phyloP scores from a whole-genome alignment of 2,888 invertebrate species.

The Oeneis ivallda region DNA sequence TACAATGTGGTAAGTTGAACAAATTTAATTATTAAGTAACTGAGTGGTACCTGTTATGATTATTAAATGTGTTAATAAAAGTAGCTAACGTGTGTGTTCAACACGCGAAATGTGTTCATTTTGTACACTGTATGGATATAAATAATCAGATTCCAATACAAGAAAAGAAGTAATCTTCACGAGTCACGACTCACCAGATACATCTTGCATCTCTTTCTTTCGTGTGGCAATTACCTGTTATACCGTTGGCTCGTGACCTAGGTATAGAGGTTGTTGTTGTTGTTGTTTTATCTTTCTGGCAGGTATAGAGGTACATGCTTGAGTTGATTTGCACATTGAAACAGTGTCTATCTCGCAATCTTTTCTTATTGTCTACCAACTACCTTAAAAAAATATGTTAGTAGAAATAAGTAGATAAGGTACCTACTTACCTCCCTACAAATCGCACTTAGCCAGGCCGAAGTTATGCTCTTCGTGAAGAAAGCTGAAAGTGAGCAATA shows the following conservation, averaged over 20 bases:
- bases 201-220: constrained; percentile 30
- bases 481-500: no score
- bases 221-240: constrained; percentile 21
- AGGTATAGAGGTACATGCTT: not conserved
- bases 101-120: not conserved
- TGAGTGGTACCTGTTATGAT: not conserved
- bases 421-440: no score
- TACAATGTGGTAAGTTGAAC: constrained; percentile 35
- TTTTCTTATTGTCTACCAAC: not conserved
- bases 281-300: no score
- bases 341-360: not conserved
- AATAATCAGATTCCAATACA: not conserved
- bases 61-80: constrained; percentile 4
- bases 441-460: no score
- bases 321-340: constrained; percentile 4
- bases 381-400: no score
- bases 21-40: not conserved
- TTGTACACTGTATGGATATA: no score
- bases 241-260: constrained; percentile 29
- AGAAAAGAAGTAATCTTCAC: not conserved
- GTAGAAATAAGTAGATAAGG: no score
- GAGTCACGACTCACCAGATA: not conserved
- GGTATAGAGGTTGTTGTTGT: not conserved
- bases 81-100: not conserved
- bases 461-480: no score